Conservation (phyloP, 2,888 invertebrate genomes). For the Habroteleia sp. region DNA sequence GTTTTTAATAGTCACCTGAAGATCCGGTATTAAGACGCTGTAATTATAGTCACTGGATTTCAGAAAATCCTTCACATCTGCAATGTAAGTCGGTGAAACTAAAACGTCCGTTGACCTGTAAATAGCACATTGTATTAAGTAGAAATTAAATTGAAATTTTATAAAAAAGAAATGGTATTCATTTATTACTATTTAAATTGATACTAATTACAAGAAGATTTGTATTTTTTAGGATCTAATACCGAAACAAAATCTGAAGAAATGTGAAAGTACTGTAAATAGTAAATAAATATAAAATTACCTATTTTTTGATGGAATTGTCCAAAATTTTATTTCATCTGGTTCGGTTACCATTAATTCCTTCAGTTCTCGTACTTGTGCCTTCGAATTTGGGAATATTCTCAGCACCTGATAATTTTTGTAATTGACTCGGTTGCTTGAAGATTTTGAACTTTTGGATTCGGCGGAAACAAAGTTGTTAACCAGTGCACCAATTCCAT, state of each 20-base stretch:
- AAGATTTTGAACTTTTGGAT: slow-evolving; percentile 65
- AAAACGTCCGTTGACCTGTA: slow-evolving; percentile 85
- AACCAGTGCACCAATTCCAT: slow-evolving; percentile 71
- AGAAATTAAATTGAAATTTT: too few species aligned
- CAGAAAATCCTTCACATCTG: slow-evolving; percentile 84
- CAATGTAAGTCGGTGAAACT: slow-evolving; percentile 86
- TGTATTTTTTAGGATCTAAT: too few species aligned
- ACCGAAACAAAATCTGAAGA: too few species aligned
- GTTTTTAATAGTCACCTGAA: slow-evolving; percentile 82
- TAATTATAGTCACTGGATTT: slow-evolving; percentile 85
- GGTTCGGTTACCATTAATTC: slow-evolving; percentile 81
- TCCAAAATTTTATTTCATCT: slow-evolving; percentile 84
- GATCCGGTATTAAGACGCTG: slow-evolving; percentile 86
- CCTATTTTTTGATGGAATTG: slow-evolving; percentile 82
- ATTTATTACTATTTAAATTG: not conserved
- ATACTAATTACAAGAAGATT: not conserved
- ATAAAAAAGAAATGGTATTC: not conserved
- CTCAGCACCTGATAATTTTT: slow-evolving; percentile 83
- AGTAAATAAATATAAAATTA: slow-evolving; percentile 57
- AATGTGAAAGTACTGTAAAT: too few species aligned
- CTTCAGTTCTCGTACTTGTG: slow-evolving; percentile 80
- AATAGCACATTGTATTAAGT: too few species aligned
- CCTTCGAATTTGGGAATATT: slow-evolving; percentile 80
- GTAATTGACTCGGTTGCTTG: slow-evolving; percentile 78
- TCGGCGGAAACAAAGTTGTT: slow-evolving; percentile 72